Conservation (phyloP, 2,888 invertebrate genomes). For the Augochlorella aurata region DNA sequence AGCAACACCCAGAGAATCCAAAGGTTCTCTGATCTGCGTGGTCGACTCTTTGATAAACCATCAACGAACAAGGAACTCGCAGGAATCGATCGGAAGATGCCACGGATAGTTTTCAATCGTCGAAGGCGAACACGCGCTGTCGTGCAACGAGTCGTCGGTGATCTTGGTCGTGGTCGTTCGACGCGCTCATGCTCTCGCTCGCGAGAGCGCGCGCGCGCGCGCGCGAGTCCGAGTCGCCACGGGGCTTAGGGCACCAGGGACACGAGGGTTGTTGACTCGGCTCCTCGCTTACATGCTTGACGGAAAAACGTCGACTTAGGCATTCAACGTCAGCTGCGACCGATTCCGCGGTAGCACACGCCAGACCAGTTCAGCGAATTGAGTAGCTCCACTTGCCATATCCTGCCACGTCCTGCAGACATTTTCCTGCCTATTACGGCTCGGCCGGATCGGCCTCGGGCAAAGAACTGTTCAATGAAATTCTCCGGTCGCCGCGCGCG, state of each 20-base stretch:
- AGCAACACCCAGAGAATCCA: not conserved
- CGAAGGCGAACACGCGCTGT: slow-evolving; percentile 4
- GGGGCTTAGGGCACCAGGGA: slow-evolving; percentile 60
- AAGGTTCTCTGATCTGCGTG: not conserved
- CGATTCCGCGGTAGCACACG: slow-evolving; percentile 71
- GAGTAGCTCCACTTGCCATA: slow-evolving; percentile 72
- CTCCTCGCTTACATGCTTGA: slow-evolving; percentile 56
- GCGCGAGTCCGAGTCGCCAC: slow-evolving; percentile 34
- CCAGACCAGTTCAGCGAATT: slow-evolving; percentile 78
- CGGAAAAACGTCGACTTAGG: slow-evolving; percentile 74
- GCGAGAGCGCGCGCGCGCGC: not conserved
- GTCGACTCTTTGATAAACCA: not conserved
- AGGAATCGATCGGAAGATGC: not conserved
- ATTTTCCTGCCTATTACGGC: slow-evolving; percentile 75
- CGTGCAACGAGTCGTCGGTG: slow-evolving; percentile 24
- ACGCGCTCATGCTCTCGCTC: too few species aligned
- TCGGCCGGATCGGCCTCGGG: slow-evolving; percentile 65
- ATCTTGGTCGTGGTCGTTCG: slow-evolving; percentile 37
- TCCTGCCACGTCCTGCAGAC: slow-evolving; percentile 69
- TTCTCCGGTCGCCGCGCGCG: slow-evolving; percentile 57
- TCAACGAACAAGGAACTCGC: not conserved
- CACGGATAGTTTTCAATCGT: slow-evolving; percentile 18
- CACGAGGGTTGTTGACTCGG: slow-evolving; percentile 66
- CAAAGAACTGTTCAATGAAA: slow-evolving; percentile 71
- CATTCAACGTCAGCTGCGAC: slow-evolving; percentile 73